Evolutionary conservation across 2,113 vertebrate species (phyloP), one percentile per base, ranked within the genome.

Genomic region (Hemicordylus capensis): DNA sequence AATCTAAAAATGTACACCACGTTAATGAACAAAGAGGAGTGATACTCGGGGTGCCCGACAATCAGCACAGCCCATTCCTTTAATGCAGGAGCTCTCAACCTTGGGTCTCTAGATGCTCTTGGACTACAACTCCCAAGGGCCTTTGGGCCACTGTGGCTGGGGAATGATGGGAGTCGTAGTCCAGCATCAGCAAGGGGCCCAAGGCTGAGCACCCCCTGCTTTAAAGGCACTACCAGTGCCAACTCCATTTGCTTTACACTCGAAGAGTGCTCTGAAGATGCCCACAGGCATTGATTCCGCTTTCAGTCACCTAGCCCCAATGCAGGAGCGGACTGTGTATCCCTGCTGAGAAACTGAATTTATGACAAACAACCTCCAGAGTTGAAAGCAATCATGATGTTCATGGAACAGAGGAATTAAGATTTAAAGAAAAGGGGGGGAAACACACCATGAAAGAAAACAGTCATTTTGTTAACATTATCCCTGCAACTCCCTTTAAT

Each of bases 401-500:
- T 89, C 84, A 80, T 90, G 83, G 87, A 54, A 76, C 83, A 1
- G 83, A 88, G n/a, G 72, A 76, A 73, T 51, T 56, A 85, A 87
- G n/a, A 82, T 37, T 44, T 84, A 89, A 84, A 46, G 83, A 85
- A 67, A 92, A 74, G 26, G 15, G 66, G 80, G 8, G 66, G 19
- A 80, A 77, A 82, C 79, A 87, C 92, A 93, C 93, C 90, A 87
- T 90, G 83, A 92, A 89, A 77, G 93, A 90, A 93, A 91, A 94
- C 80, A 86, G 89, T 88, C 85, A 81, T 93, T 51, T 87, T 93
- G 91, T 93, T 77, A 87, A 94, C 87, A 87, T 76, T 91, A 93
- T 96, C 95, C 96, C 96, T 95, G 95, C 93, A 92, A 87, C 92
- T 93, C 88, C 91, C 89, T 94, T 93, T 94, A 94, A 92, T 95